Evolutionary conservation across 2,113 vertebrate genomes (phyloP).

Genomic region (Austrofundulus limnaeus): DNA sequence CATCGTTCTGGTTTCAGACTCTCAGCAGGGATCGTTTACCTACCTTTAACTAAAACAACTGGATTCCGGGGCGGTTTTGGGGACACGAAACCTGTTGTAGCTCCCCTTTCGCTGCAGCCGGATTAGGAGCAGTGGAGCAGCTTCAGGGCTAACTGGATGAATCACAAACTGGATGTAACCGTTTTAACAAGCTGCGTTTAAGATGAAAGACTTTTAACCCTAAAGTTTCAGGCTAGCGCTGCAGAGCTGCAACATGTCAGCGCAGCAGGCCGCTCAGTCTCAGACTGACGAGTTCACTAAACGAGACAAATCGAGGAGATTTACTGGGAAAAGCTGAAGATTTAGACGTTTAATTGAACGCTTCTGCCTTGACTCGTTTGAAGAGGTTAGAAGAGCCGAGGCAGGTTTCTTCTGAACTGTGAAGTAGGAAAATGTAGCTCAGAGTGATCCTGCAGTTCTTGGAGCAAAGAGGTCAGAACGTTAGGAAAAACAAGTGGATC

Average conservation of each 20-base stretch:
- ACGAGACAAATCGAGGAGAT: conserved; percentile 4
- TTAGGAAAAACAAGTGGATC: conserved; percentile 5
- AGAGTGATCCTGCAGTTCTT: background rate
- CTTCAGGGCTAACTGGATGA: background rate
- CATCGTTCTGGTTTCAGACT: background rate
- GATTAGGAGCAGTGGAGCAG: background rate
- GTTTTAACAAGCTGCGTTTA: conserved; percentile 15
- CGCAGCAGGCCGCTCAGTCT: background rate
- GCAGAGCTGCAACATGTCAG: conserved; percentile 2
- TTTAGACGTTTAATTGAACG: conserved; percentile 4
- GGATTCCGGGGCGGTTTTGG: background rate
- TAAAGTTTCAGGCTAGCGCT: background rate
- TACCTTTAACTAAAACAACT: no score
- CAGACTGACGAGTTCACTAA: background rate
- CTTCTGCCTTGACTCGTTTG: conserved; percentile 7
- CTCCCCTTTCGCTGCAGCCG: conserved; percentile 1
- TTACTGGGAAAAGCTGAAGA: background rate
- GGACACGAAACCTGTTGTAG: background rate
- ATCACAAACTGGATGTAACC: background rate
- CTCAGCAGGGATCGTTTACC: conserved; percentile 3
- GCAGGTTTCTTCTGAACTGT: background rate
- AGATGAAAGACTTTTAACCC: background rate
- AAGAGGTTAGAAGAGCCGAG: background rate
- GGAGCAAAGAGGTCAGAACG: conserved; percentile 1
- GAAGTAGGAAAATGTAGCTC: background rate